A percentile compares a stretch with the other conserved stretches of the same genome.
phyloP scores from a whole-genome alignment of 2,113 vertebrate genomes.

The Melanerpes aurifrons region DNA sequence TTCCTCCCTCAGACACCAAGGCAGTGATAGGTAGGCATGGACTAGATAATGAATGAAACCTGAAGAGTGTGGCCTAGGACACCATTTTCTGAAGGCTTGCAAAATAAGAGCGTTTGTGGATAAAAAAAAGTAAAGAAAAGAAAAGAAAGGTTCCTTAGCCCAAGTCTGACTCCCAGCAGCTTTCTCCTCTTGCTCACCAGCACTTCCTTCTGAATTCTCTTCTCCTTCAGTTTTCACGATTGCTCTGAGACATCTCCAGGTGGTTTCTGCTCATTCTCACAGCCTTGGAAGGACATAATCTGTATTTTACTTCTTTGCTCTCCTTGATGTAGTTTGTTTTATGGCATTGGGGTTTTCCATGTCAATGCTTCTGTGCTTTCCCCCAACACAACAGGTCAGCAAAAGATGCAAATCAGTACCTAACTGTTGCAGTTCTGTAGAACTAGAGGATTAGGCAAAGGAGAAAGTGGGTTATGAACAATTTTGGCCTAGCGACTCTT shows the following conservation, averaged over 20 bases:
- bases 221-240: background rate
- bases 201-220: background rate
- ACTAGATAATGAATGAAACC: background rate
- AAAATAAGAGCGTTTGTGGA: background rate
- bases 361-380: fast-evolving
- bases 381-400: fast-evolving
- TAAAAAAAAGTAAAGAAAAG: too few species aligned
- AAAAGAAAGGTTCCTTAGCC: background rate
- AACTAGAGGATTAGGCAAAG: background rate
- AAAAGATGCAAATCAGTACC: background rate
- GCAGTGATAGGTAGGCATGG: background rate
- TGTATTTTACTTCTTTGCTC: background rate
- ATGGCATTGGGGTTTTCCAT: background rate
- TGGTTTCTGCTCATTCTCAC: background rate
- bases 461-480: background rate
- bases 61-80: background rate
- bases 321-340: background rate
- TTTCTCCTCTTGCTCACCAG: background rate
- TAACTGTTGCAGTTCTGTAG: background rate
- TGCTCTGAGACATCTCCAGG: background rate
- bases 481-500: background rate
- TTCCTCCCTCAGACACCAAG: fast-evolving
- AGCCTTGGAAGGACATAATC: background rate
- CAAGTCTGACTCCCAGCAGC: background rate
- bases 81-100: background rate